Percentiles rank a stretch among this genome's conserved stretches.
phyloP scores from a whole-genome alignment of 2,113 vertebrate genomes.

The Cebidichthys violaceus region DNA sequence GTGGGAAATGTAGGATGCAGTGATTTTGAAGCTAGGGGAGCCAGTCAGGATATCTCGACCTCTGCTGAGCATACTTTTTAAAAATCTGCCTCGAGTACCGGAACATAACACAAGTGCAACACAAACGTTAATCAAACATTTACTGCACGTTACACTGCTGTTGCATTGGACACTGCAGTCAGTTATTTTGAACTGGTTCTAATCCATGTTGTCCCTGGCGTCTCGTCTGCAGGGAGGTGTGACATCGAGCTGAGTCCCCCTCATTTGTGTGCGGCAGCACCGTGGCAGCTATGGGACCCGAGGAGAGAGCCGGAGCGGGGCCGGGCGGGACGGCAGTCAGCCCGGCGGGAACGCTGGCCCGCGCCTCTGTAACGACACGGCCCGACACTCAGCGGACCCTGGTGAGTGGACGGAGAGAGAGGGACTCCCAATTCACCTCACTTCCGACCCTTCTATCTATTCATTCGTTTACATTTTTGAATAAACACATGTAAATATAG shows the following conservation, averaged over 20 bases:
- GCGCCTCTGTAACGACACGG: constrained; percentile 8
- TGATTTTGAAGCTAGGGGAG: neutral
- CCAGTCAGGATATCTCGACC: neutral
- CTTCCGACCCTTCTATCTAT: neutral
- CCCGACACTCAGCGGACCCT: constrained; percentile 40
- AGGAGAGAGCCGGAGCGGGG: constrained; percentile 47
- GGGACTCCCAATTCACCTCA: neutral
- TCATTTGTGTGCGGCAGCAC: constrained; percentile 59
- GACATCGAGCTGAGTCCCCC: constrained; percentile 57
- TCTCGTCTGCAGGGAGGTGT: constrained; percentile 54
- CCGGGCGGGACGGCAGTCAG: constrained; percentile 9
- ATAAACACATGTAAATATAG: neutral
- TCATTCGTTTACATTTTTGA: neutral
- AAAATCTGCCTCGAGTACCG: neutral
- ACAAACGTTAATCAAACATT: neutral
- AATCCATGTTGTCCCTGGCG: neutral
- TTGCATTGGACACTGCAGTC: neutral
- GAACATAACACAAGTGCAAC: neutral
- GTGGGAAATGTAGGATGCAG: constrained; percentile 3
- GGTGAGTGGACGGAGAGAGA: constrained; percentile 56
- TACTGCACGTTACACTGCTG: neutral
- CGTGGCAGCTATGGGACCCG: constrained; percentile 80
- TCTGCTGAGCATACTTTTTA: neutral
- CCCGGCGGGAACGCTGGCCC: constrained; percentile 13
- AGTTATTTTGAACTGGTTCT: neutral